Conservation (phyloP, 2,888 invertebrate genomes). For the Heteromurus nitidus region DNA sequence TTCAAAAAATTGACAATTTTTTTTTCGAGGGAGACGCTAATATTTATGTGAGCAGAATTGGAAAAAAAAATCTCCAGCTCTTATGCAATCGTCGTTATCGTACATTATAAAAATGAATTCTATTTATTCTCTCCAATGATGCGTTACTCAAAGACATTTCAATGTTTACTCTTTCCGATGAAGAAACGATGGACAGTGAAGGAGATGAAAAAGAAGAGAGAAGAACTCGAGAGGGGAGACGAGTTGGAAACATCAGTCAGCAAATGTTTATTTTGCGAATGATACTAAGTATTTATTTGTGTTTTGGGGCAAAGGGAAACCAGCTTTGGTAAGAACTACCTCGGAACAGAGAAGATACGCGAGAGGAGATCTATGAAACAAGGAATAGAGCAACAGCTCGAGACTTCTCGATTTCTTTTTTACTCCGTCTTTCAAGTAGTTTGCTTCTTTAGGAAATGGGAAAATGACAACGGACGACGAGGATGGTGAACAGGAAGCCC, state of each 20-base stretch:
- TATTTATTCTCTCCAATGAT: too few relatives aligned
- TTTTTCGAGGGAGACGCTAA: too few relatives aligned
- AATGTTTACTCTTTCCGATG: background rate
- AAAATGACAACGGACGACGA: background rate
- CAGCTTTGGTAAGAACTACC: background rate
- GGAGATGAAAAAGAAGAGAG: background rate
- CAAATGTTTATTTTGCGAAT: constrained; percentile 2
- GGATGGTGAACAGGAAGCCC: constrained; percentile 2
- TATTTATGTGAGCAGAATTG: too few relatives aligned
- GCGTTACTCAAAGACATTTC: too few relatives aligned
- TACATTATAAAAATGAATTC: too few relatives aligned
- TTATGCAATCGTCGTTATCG: too few relatives aligned
- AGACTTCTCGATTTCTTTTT: background rate
- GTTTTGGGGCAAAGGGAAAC: constrained; percentile 4
- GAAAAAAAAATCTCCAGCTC: too few relatives aligned
- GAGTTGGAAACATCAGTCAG: background rate
- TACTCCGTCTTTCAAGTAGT: background rate
- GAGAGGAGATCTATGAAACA: background rate
- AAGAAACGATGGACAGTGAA: background rate
- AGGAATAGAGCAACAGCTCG: background rate
- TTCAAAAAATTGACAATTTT: too few relatives aligned
- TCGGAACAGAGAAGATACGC: background rate
- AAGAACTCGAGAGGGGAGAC: background rate
- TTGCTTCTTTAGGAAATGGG: background rate
- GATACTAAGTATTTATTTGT: too few relatives aligned